A percentile compares a stretch with the other conserved stretches of the same genome.
Conservation (phyloP, 2,113 vertebrate genomes). For the Hippocampus abdominalis region DNA sequence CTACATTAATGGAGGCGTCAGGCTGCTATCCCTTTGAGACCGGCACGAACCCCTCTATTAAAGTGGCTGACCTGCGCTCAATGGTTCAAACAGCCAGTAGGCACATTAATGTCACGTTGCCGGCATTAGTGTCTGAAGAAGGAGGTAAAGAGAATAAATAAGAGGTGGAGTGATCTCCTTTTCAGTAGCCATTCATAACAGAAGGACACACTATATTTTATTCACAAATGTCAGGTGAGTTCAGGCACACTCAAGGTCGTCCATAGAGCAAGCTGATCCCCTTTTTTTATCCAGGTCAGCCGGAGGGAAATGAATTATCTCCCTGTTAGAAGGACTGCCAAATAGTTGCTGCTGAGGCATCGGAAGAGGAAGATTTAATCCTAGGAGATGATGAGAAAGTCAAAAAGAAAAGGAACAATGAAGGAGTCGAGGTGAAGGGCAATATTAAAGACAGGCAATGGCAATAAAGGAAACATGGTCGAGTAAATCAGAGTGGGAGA, state of each 20-base stretch:
- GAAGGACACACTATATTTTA: constrained; percentile 64
- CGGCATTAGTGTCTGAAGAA: constrained; percentile 50
- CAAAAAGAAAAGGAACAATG: background rate
- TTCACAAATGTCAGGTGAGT: constrained; percentile 71
- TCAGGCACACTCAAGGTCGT: constrained; percentile 50
- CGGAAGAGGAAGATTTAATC: constrained; percentile 31
- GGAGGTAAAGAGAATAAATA: constrained; percentile 63
- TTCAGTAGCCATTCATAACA: constrained; percentile 61
- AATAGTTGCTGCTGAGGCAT: constrained; percentile 30
- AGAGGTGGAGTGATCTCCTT: constrained; percentile 62
- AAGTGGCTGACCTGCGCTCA: constrained; percentile 71
- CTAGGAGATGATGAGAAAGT: constrained; percentile 10
- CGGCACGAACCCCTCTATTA: constrained; percentile 71
- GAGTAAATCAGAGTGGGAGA: constrained; percentile 7
- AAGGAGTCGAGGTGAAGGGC: background rate
- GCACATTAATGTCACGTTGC: constrained; percentile 63
- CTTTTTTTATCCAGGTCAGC: constrained; percentile 58
- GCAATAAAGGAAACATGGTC: background rate
- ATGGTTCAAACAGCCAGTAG: constrained; percentile 67
- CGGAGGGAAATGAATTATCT: constrained; percentile 44
- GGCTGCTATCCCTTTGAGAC: constrained; percentile 67
- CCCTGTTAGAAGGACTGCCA: constrained; percentile 38
- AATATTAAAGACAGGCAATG: background rate
- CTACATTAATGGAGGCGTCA: constrained; percentile 68
- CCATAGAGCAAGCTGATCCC: constrained; percentile 36